These are phyloP conservation scores for Oegoconia quadripuncta DNA, from an alignment of 2,888 invertebrate species.

Conservation along the genomic window DNA sequence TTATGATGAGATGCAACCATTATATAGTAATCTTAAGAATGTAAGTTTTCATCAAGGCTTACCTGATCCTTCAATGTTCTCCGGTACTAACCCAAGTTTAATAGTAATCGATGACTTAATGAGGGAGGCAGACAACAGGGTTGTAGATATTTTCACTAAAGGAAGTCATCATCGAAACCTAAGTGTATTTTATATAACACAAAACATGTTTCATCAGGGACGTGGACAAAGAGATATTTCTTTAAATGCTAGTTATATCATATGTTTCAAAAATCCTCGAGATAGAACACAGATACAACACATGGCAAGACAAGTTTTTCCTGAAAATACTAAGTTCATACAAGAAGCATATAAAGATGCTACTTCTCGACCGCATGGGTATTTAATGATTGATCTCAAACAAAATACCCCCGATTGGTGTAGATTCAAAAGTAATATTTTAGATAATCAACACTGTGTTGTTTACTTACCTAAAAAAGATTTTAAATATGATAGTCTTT, in stretches of 20 bases:
- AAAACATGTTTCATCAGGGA: constrained; percentile 29
- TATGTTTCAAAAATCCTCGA: constrained; percentile 29
- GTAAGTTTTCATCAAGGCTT: constrained; percentile 27
- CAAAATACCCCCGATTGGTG: constrained; percentile 20
- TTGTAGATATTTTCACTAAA: constrained; percentile 30
- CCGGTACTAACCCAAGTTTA: constrained; percentile 21
- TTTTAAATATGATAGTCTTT: constrained; percentile 23
- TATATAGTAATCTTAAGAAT: constrained; percentile 6
- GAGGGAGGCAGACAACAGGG: constrained; percentile 29
- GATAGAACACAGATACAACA: constrained; percentile 27
- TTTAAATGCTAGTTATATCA: constrained; percentile 24
- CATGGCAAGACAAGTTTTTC: constrained; percentile 25
- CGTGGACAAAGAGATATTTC: constrained; percentile 27
- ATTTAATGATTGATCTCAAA: constrained; percentile 29
- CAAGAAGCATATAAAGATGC: constrained; percentile 30
- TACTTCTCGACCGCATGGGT: constrained; percentile 26
- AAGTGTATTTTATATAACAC: constrained; percentile 30
- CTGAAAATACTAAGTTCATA: constrained; percentile 25
- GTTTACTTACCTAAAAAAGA: constrained; percentile 11
- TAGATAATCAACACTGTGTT: constrained; percentile 7
- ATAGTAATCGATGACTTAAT: constrained; percentile 32
- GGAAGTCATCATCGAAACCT: constrained; percentile 28
- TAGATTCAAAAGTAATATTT: constrained; percentile 23
- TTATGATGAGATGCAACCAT: constrained; percentile 19
- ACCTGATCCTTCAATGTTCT: constrained; percentile 29